A percentile compares a stretch with the other conserved stretches of the same genome.
phyloP scores from a whole-genome alignment of 2,113 vertebrate genomes.

The Ranitomeya imitator region DNA sequence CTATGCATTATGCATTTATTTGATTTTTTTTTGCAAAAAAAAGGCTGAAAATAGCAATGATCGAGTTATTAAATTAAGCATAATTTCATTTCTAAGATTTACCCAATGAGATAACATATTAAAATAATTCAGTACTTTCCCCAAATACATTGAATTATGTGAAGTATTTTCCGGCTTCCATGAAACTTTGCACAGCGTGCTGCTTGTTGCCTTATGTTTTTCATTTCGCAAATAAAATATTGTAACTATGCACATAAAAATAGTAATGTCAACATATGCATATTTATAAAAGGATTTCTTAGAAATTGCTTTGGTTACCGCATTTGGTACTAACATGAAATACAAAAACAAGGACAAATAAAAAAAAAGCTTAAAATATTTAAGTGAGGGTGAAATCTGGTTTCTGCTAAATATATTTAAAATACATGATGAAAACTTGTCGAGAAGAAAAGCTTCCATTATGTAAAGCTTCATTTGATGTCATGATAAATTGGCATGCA shows the following conservation, averaged over 20 bases:
- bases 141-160: neutral
- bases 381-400: neutral
- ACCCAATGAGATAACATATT: neutral
- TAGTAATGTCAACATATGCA: slow-evolving; percentile 20
- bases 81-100: neutral
- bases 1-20: neutral
- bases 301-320: neutral
- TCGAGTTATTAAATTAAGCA: neutral
- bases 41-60: neutral
- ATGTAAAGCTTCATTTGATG: neutral
- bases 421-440: neutral
- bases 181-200: neutral
- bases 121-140: neutral
- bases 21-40: neutral
- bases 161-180: slow-evolving; percentile 16
- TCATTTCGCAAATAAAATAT: slow-evolving; percentile 30
- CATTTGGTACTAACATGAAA: slow-evolving; percentile 4
- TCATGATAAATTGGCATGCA: too few relatives aligned
- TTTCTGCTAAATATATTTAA: neutral
- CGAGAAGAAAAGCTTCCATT: neutral
- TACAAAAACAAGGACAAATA: slow-evolving; percentile 7
- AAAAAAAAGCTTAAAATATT: neutral
- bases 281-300: slow-evolving; percentile 5
- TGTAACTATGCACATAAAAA: slow-evolving; percentile 26
- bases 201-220: slow-evolving; percentile 11